phyloP scores from a whole-genome alignment of 2,797 vertebrate species.

The Enteromius anoplus region DNA sequence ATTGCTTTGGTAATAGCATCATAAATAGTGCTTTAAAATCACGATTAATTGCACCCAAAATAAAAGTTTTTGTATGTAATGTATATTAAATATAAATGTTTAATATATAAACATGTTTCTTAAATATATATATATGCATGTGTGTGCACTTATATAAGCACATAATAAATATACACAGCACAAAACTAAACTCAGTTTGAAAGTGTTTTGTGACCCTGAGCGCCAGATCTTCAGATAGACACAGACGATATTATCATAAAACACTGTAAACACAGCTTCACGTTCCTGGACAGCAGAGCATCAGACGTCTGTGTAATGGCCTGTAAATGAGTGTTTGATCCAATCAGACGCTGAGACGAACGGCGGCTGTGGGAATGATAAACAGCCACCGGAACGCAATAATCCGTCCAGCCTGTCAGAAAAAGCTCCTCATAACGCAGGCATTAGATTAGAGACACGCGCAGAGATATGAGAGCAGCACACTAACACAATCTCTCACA shows the following conservation, averaged over 20 bases:
- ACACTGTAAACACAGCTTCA: neutral
- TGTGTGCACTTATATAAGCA: no score
- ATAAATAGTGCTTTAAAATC: no score
- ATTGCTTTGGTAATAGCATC: neutral
- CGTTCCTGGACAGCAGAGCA: neutral
- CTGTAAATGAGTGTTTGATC: slow-evolving; percentile 38
- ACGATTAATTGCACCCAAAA: no score
- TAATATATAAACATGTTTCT: no score
- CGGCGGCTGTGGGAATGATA: slow-evolving; percentile 46
- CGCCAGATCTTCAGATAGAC: neutral
- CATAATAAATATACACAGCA: no score
- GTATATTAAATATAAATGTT: no score
- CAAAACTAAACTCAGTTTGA: neutral
- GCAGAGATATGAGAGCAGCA: slow-evolving; percentile 11
- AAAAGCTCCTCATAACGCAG: slow-evolving; percentile 45
- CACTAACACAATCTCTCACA: slow-evolving; percentile 45
- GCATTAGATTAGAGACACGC: slow-evolving; percentile 55
- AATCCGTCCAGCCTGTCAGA: slow-evolving; percentile 49
- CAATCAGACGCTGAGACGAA: neutral
- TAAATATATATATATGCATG: no score
- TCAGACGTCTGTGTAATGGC: slow-evolving; percentile 19
- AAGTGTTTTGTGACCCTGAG: neutral
- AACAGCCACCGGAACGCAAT: slow-evolving; percentile 52
- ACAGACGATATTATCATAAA: neutral
- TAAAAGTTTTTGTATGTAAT: no score